Evolutionary conservation across 2,797 vertebrate genomes (phyloP).

Genomic region (Mastacembelus armatus): DNA sequence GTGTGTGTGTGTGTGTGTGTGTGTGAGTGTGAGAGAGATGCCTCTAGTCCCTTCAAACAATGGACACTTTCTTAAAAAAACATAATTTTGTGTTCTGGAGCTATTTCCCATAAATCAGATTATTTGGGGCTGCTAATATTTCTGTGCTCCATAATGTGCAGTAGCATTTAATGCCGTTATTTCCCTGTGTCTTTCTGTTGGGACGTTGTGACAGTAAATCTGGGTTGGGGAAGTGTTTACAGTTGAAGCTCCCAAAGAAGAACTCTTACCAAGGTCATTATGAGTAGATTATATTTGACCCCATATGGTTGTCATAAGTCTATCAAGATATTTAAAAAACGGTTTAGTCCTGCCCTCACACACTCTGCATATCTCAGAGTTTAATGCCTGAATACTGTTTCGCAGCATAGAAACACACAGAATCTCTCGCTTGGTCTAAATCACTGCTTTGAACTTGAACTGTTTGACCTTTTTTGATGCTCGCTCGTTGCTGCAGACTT

Average conservation of each 20-base stretch:
- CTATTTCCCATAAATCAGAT: constrained; percentile 24
- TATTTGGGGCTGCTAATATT: neutral
- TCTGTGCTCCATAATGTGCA: constrained; percentile 9
- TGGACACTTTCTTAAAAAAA: constrained; percentile 1
- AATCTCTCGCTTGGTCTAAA: too few relatives aligned
- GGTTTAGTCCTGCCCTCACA: neutral
- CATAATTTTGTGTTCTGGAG: neutral
- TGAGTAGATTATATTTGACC: neutral
- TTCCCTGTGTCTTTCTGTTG: constrained; percentile 32
- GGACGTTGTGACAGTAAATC: constrained; percentile 9
- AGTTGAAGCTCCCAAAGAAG: neutral
- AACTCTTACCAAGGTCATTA: neutral
- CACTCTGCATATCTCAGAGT: neutral
- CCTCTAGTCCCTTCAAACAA: neutral
- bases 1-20: too few relatives aligned
- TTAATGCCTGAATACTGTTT: neutral
- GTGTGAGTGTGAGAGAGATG: too few relatives aligned
- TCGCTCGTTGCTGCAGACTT: constrained; percentile 10
- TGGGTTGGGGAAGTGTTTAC: neutral
- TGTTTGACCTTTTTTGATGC: neutral
- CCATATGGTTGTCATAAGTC: neutral
- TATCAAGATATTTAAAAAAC: neutral
- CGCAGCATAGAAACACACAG: too few relatives aligned
- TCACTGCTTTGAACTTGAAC: neutral
- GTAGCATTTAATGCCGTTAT: constrained; percentile 42